Evolutionary conservation across 1,140 invertebrate genomes (phyloP).

Genomic region (Zaprionus ornatus): DNA sequence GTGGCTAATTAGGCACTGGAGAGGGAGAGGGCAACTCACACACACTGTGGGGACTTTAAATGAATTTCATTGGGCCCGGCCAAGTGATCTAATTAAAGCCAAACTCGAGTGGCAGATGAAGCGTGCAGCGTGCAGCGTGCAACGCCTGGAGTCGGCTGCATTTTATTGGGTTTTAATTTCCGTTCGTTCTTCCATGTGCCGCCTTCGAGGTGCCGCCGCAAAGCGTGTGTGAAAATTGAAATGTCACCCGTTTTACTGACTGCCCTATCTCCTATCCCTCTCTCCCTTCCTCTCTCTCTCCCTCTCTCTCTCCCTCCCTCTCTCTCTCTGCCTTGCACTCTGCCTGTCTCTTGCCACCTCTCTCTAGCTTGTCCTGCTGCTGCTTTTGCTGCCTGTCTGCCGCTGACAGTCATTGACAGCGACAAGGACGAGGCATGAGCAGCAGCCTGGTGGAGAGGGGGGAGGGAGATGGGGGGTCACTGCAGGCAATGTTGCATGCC

Average conservation of each 20-base stretch:
- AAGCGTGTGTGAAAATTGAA: constrained; percentile 79
- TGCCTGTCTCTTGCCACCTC: not conserved
- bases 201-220: constrained; percentile 48
- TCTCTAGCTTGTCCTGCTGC: constrained; percentile 52
- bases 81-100: constrained; percentile 42
- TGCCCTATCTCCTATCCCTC: not conserved
- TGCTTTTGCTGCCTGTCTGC: constrained; percentile 73
- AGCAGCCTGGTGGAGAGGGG: not conserved
- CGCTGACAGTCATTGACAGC: constrained; percentile 79
- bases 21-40: not conserved
- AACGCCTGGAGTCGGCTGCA: constrained; percentile 9
- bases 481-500: constrained; percentile 74
- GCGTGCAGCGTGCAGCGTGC: not conserved
- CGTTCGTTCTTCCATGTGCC: constrained; percentile 55
- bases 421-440: constrained; percentile 18
- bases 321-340: not conserved
- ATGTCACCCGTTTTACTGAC: constrained; percentile 55
- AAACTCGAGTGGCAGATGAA: not conserved
- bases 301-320: not conserved
- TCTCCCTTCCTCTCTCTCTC: not conserved
- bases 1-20: constrained; percentile 61
- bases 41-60: constrained; percentile 26
- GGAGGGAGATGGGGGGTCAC: constrained; percentile 41
- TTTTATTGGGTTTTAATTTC: constrained; percentile 74
- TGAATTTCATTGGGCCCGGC: constrained; percentile 35